These are phyloP conservation scores for Heliconius ismenius DNA, from an alignment of 2,888 invertebrate genomes.

Conservation along the genomic window DNA sequence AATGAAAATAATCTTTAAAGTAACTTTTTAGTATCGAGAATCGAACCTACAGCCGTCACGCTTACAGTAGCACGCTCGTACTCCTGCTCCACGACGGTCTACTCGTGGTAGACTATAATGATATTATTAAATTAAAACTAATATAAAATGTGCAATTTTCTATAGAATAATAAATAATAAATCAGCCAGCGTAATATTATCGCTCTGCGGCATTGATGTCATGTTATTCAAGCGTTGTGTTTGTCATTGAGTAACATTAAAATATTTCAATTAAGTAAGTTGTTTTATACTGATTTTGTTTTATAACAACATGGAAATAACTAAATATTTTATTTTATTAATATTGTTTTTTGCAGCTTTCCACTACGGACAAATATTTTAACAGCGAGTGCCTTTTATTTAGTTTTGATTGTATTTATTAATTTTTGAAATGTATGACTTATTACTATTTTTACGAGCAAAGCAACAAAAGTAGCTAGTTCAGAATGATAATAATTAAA, in stretches of 20 bases:
- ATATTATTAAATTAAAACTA: neutral
- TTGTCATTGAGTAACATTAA: neutral
- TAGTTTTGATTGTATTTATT: neutral
- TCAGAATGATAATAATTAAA: constrained; percentile 1
- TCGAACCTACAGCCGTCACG: neutral
- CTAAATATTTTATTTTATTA: neutral
- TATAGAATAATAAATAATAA: neutral
- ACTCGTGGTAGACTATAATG: neutral
- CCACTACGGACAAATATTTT: neutral
- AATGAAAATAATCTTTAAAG: neutral
- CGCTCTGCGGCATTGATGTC: neutral
- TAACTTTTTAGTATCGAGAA: neutral
- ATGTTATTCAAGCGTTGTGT: constrained; percentile 6
- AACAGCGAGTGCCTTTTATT: neutral
- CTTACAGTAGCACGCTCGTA: neutral
- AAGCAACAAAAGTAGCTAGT: neutral
- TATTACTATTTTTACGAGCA: neutral
- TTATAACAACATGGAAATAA: neutral
- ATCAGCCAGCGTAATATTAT: constrained; percentile 3
- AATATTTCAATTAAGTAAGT: constrained; percentile 10
- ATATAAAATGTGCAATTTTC: neutral
- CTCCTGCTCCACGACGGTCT: neutral
- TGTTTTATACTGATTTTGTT: neutral
- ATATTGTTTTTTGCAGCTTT: neutral
- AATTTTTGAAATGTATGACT: neutral